These are phyloP conservation scores for Imbricaverruca yamaguchii DNA, from an alignment of 2,888 invertebrate species.

Conservation along the genomic window DNA sequence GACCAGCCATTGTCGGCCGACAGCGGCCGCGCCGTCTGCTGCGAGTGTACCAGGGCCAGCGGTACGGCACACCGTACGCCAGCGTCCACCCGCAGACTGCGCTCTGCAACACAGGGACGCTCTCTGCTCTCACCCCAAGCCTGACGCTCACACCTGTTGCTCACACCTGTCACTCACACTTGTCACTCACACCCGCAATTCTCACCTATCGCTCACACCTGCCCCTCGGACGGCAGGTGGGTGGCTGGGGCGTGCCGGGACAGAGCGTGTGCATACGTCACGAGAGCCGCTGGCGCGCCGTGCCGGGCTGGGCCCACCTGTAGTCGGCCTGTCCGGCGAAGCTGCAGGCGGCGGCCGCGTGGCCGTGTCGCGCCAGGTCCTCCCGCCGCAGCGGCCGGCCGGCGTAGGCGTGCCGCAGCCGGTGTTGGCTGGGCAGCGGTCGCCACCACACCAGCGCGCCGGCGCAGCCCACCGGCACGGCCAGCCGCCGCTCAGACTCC, in stretches of 20 bases:
- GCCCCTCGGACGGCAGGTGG: no score
- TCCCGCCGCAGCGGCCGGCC: slow-evolving; percentile 6
- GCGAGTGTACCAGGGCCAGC: slow-evolving; percentile 2
- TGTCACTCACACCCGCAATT: no score
- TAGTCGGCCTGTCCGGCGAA: neutral
- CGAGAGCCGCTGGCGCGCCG: neutral
- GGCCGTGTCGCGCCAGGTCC: neutral
- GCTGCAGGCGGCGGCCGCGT: neutral
- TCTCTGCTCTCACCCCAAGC: neutral
- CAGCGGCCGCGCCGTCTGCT: neutral
- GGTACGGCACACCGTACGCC: neutral
- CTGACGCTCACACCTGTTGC: no score
- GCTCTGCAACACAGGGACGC: neutral
- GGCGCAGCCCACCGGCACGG: neutral
- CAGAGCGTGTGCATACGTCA: neutral
- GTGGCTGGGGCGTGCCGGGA: no score
- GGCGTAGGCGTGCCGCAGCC: neutral
- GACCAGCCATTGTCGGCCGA: neutral
- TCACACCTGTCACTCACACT: neutral
- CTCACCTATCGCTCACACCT: no score
- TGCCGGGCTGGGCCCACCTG: neutral
- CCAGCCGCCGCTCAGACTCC: slow-evolving; percentile 1
- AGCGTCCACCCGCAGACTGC: neutral
- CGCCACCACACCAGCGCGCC: slow-evolving; percentile 16
- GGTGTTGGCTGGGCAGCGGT: neutral